Evolutionary conservation across 2,888 invertebrate genomes (phyloP).

Genomic region (Vesta saturnalis): DNA sequence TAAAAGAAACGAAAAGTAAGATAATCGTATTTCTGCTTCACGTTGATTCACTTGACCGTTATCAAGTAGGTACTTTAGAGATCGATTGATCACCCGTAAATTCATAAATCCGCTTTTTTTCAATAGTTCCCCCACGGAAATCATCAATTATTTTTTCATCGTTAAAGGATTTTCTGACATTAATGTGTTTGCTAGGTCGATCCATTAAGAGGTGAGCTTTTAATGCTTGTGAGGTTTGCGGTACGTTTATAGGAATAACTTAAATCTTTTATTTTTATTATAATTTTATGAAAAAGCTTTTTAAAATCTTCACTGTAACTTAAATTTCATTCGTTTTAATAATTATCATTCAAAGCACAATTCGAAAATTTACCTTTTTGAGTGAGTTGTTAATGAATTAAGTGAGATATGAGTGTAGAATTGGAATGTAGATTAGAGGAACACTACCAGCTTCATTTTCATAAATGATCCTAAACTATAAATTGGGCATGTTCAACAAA

Average conservation of each 20-base stretch:
- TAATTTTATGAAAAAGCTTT: not conserved
- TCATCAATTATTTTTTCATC: slow-evolving; percentile 37
- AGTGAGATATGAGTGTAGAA: not conserved
- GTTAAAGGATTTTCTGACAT: slow-evolving; percentile 37
- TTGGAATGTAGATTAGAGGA: not conserved
- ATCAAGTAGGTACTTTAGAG: slow-evolving; percentile 20
- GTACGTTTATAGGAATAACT: slow-evolving; percentile 31
- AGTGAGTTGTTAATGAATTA: too few species aligned
- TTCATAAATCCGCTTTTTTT: slow-evolving; percentile 32
- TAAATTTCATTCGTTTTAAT: too few species aligned
- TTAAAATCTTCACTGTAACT: not conserved
- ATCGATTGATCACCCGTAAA: slow-evolving; percentile 31
- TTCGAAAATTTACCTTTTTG: too few species aligned
- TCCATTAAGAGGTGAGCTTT: slow-evolving; percentile 37
- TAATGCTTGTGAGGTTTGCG: slow-evolving; percentile 20
- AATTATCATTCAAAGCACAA: not conserved
- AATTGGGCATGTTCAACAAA: too few species aligned
- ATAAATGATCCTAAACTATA: not conserved
- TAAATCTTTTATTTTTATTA: slow-evolving; percentile 26
- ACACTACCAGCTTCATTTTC: not conserved
- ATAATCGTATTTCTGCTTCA: slow-evolving; percentile 18
- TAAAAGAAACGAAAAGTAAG: slow-evolving; percentile 14
- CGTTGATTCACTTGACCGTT: slow-evolving; percentile 26
- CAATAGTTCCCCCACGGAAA: slow-evolving; percentile 30
- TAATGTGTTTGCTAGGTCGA: slow-evolving; percentile 35